Evolutionary conservation across 1,140 invertebrate genomes (phyloP).

Genomic region (Holotrichia oblita): DNA sequence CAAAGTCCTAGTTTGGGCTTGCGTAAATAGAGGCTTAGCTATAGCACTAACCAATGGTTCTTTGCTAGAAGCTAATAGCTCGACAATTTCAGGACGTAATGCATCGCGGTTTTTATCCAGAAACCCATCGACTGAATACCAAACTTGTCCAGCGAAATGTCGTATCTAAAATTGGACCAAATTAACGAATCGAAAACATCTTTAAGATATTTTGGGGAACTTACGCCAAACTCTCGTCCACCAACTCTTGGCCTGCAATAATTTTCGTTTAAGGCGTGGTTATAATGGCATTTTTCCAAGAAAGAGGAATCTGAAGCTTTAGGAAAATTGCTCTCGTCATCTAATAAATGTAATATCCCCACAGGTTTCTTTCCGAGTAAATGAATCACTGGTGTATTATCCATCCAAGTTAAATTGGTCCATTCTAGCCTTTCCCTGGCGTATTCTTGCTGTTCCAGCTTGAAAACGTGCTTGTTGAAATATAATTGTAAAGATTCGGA

Average conservation of each 20-base stretch:
- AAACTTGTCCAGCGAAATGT: constrained; percentile 95
- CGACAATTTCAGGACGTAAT: constrained; percentile 85
- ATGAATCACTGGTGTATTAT: constrained; percentile 84
- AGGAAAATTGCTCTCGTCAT: constrained; percentile 98
- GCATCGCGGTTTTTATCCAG: constrained; percentile 97
- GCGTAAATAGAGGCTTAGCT: constrained; percentile 68
- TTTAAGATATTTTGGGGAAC: no score
- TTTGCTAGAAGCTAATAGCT: constrained; percentile 84
- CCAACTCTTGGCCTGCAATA: constrained; percentile 93
- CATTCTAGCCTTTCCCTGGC: constrained; percentile 94
- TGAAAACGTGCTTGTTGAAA: constrained; percentile 98
- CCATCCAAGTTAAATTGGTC: constrained; percentile 82
- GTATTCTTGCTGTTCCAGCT: constrained; percentile 94
- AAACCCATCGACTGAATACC: constrained; percentile 96
- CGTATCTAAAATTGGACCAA: constrained; percentile 70
- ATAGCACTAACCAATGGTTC: constrained; percentile 72
- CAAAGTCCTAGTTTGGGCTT: constrained; percentile 72
- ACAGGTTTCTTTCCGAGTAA: constrained; percentile 95
- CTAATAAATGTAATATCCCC: constrained; percentile 93
- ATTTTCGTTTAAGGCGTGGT: constrained; percentile 92
- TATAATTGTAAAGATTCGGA: constrained; percentile 97
- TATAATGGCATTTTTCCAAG: constrained; percentile 97
- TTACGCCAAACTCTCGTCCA: no score
- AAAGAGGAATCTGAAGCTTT: constrained; percentile 94
- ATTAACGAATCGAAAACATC: no score